Evolutionary conservation across 2,797 vertebrate species (phyloP).

Genomic region (Micropoecilia bifurca): DNA sequence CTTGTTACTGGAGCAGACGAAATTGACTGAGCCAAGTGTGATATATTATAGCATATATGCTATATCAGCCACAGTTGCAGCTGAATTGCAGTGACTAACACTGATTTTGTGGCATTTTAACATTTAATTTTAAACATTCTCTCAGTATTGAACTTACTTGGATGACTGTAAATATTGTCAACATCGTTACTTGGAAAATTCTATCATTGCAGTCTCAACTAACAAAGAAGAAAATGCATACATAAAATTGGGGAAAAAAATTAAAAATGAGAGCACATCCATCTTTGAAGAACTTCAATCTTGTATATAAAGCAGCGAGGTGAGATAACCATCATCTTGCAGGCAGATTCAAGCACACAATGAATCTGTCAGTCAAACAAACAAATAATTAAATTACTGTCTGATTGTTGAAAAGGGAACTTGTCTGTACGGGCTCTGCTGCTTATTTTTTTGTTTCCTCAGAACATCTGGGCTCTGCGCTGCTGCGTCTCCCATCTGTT

Average conservation of each 20-base stretch:
- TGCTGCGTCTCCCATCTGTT: not conserved
- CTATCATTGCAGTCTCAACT: not conserved
- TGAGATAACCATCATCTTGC: not conserved
- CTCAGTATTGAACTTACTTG: not conserved
- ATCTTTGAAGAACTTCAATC: not conserved
- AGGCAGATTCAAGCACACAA: constrained; percentile 8
- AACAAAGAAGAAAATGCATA: not conserved
- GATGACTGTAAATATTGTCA: not conserved
- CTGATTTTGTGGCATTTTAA: not conserved
- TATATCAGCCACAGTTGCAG: not conserved
- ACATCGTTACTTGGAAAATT: not conserved
- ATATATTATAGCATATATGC: too few species aligned
- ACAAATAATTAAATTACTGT: not conserved
- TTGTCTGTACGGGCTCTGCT: not conserved
- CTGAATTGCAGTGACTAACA: not conserved
- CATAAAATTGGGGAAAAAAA: not conserved
- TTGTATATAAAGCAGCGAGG: not conserved
- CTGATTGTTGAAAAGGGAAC: not conserved
- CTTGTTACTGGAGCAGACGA: not conserved
- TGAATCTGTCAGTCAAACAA: constrained; percentile 47
- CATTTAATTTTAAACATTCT: not conserved
- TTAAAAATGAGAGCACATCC: not conserved
- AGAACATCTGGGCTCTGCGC: constrained; percentile 22
- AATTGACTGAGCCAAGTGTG: not conserved
- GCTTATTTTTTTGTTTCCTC: constrained; percentile 16